Percentiles rank a stretch among this genome's conserved stretches.
phyloP scores from a whole-genome alignment of 2,888 invertebrate genomes.

The Isoperla grammatica region DNA sequence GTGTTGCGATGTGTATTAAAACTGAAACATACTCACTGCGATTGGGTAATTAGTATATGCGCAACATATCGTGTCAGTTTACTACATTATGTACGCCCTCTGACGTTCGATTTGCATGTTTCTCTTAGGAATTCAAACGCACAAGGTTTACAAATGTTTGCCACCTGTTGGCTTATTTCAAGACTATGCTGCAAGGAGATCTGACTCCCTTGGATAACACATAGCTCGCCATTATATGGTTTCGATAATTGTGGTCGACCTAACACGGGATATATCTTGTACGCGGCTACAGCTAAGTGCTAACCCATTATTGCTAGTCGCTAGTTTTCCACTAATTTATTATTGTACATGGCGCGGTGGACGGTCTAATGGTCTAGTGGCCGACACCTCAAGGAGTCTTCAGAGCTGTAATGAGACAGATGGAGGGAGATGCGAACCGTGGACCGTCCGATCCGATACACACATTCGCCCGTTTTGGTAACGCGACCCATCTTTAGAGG shows the following conservation, averaged over 20 bases:
- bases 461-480: too few relatives aligned
- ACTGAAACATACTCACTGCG: not conserved
- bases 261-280: not conserved
- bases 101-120: not conserved
- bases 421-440: too few relatives aligned
- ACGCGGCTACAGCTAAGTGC: conserved; percentile 3
- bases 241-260: not conserved
- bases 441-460: too few relatives aligned
- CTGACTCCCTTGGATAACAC: conserved; percentile 3
- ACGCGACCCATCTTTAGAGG: too few relatives aligned
- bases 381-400: conserved; percentile 4
- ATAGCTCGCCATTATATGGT: conserved; percentile 3
- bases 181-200: not conserved
- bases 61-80: not conserved
- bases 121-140: not conserved
- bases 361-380: conserved; percentile 9
- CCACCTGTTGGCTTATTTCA: not conserved
- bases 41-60: not conserved
- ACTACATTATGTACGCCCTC: conserved; percentile 4
- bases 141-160: not conserved
- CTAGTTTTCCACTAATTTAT: conserved; percentile 11
- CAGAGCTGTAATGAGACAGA: conserved; percentile 3
- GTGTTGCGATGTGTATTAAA: too few relatives aligned
- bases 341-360: conserved; percentile 1
- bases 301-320: conserved; percentile 10